Evolutionary conservation across 2,113 vertebrate genomes (phyloP).

Genomic region (Ochotona curzoniae): DNA sequence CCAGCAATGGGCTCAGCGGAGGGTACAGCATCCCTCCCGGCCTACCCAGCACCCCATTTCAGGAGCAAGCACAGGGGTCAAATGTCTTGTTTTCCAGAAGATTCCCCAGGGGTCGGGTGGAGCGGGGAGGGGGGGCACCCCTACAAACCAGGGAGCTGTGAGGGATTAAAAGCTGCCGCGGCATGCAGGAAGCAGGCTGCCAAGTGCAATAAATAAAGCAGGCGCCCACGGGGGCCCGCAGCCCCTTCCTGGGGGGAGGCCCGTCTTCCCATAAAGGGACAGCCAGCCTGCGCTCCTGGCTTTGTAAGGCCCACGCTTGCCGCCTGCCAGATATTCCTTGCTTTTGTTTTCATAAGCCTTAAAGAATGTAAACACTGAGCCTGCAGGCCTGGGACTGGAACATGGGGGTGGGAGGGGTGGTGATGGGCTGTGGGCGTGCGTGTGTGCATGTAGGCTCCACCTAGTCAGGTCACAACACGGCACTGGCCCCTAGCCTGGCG

Average conservation of each 20-base stretch:
- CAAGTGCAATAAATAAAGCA: neutral
- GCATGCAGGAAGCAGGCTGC: neutral
- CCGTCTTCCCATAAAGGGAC: neutral
- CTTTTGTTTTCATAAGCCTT: constrained; percentile 16
- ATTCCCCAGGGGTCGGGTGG: neutral
- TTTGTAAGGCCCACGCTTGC: neutral
- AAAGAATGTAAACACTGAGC: constrained; percentile 10
- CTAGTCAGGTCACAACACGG: too few relatives aligned
- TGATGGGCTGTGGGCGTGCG: too few relatives aligned
- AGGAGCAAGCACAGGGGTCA: neutral
- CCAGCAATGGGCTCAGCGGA: too few relatives aligned
- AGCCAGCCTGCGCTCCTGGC: neutral
- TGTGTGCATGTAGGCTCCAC: too few relatives aligned
- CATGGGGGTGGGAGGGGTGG: too few relatives aligned
- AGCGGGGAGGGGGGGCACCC: neutral
- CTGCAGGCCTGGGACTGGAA: neutral
- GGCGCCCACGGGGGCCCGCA: neutral
- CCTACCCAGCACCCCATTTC: rapidly evolving
- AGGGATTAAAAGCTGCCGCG: neutral
- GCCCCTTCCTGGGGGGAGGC: neutral
- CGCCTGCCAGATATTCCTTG: neutral
- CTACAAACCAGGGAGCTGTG: neutral
- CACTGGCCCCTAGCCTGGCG: too few relatives aligned
- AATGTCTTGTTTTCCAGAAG: neutral
- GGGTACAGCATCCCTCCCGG: too few relatives aligned